Conservation (phyloP, 2,888 invertebrate species). For the Lasioglossum figueresi region DNA sequence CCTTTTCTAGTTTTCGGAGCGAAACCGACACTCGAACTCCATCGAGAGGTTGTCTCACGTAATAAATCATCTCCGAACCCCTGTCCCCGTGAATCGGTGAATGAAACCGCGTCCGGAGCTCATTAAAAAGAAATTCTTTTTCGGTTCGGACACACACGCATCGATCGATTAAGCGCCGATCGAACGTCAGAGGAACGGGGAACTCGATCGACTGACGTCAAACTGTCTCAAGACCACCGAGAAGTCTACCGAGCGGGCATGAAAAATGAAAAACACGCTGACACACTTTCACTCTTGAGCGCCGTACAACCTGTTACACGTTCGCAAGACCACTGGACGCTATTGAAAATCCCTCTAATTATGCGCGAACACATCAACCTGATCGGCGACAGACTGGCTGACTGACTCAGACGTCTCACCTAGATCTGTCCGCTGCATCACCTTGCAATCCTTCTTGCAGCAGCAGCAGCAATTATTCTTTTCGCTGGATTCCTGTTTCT, state of each 20-base stretch:
- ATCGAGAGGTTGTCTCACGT: conserved; percentile 4
- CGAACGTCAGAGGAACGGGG: conserved; percentile 30
- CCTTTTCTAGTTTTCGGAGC: conserved; percentile 24
- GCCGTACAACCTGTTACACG: conserved; percentile 41
- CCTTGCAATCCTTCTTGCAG: background rate
- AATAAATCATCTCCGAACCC: conserved; percentile 31
- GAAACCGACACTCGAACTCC: conserved; percentile 18
- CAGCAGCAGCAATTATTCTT: background rate
- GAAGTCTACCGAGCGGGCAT: conserved; percentile 44
- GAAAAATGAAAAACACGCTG: conserved; percentile 69
- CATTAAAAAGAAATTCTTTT: conserved; percentile 26
- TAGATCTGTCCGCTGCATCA: background rate
- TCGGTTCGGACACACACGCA: background rate
- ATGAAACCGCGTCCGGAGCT: background rate
- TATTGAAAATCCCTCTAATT: conserved; percentile 59
- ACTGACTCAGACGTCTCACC: conserved; percentile 29
- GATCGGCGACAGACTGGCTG: conserved; percentile 16
- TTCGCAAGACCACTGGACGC: conserved; percentile 14
- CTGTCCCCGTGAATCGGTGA: background rate
- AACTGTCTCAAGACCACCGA: conserved; percentile 64
- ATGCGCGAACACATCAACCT: conserved; percentile 27
- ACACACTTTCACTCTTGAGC: conserved; percentile 69
- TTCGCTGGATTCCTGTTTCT: background rate
- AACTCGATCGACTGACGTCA: conserved; percentile 60
- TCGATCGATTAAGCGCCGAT: background rate